Base-by-base conservation (phyloP, 2,113 vertebrate genomes). In the Dryoscopus gambensis region DNA sequence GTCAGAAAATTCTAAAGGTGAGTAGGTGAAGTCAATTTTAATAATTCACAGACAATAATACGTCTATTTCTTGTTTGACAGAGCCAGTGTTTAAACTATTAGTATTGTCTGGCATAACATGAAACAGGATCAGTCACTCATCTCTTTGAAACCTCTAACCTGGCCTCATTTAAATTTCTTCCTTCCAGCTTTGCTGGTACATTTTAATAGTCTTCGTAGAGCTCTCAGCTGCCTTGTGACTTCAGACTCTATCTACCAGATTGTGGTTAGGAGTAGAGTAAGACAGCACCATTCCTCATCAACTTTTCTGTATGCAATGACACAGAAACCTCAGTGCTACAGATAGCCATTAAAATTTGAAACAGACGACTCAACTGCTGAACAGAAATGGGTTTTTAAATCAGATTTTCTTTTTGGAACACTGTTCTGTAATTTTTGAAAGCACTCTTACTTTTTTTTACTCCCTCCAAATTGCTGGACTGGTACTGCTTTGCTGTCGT, bases 11-110 rank as follows among this genome's bases (percentile, higher is more conserved):
- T 78, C 62, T 63, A 84, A 68, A 78, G 53, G 78, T 90, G 83
- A 94, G 73, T 73, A 47, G 78, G 84, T 89, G 50, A 83, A 97
- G 77, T 56, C 87, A 76, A 92, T 86, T 96, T 93, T 88, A 52
- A 87, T 92, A 85, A 88, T 75, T 91, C 80, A 81, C 87, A 49
- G 78, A 79, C 79, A 3, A 93, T 96, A 95, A 96, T 94, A 56
- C 46, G 88, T 93, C 82, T 93, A 91, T 90, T 96, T 96, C 87
- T 95, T 59, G 71, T 83, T 97, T 95, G 93, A 97, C 95, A 89
- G 95, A 95, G 70, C 94, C 55, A 47, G 68, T 53, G 21, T 93
- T 92, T 86, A 96, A 87, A 71, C 75, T 79, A 67, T 93, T 88
- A 83, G 84, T 81, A 19, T 93, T 90, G 65, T 93, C 91, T 95